Percentiles rank a stretch among this genome's conserved stretches.
phyloP scores from a whole-genome alignment of 2,113 vertebrate genomes.

The Dasyornis broadbenti region DNA sequence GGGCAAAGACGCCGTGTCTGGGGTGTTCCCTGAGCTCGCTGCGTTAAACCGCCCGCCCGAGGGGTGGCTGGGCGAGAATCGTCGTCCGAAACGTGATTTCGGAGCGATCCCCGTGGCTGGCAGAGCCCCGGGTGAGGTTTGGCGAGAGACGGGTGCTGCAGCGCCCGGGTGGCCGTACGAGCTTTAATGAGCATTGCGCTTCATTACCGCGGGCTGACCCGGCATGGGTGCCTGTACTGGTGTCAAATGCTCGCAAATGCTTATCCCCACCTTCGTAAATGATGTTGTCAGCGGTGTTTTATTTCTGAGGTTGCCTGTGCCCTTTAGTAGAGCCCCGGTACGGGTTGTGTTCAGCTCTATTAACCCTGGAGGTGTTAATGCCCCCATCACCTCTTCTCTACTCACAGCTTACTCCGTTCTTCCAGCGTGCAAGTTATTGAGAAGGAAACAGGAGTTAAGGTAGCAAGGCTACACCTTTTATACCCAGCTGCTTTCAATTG shows the following conservation, averaged over 20 bases:
- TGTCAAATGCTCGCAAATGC: accelerated
- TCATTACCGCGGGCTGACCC: not conserved
- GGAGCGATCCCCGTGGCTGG: not conserved
- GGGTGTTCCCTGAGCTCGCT: not conserved
- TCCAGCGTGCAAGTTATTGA: accelerated
- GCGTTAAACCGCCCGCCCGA: not conserved
- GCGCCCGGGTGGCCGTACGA: not conserved
- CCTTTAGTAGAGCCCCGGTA: accelerated
- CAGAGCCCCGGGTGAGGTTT: not conserved
- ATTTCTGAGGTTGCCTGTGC: accelerated
- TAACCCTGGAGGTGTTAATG: not conserved
- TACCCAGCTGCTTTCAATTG: accelerated
- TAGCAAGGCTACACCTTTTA: not conserved
- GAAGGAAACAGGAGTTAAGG: not conserved
- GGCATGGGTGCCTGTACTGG: not conserved
- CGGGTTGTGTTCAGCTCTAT: not conserved
- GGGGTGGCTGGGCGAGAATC: accelerated
- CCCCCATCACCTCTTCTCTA: accelerated
- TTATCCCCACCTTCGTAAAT: accelerated
- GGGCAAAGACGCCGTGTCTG: not conserved
- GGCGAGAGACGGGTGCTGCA: not conserved
- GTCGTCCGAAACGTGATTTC: accelerated
- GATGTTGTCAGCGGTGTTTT: accelerated
- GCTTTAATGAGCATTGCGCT: not conserved
- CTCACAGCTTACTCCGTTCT: not conserved